Base-by-base conservation (phyloP, 1,140 invertebrate species). In the Platyscapa corneri region DNA sequence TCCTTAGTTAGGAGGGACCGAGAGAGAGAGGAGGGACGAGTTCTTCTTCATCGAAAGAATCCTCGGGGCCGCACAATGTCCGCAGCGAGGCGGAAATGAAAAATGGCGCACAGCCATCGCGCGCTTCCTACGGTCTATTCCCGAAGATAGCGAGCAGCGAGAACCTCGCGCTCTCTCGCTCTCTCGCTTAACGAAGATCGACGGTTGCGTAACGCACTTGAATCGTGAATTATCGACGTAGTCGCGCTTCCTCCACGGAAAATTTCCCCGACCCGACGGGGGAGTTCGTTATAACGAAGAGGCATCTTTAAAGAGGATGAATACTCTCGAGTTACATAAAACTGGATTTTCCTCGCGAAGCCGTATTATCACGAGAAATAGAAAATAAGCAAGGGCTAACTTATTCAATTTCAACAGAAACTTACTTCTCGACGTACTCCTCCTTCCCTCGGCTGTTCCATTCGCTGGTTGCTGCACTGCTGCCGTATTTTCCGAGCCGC, bases 21-120 rank as follows among this genome's bases (percentile, higher is more conserved):
- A 23, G 20, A 18, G 8, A 18, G 42, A 56, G n/a, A 0, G 0
- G 46, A 30, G 1, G 32, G 49, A 82, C 46, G 70, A 82, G 70
- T 76, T 83, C 74, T 77, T 83, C 74, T 83, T 77, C 74, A 77
- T 83, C 56, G 39, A 42, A 18, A 16, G 56, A 83, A 83, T 83
- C 72, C 82, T 83, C 72, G 39, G 42, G 6, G 39, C 27, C 53
- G 42, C 64, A 85, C 84, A 85, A 81, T 85, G 70, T 81, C 49
- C 39, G 67, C 84, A 76, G 34, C 42, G 67, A 81, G 34, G 67
- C 53, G 84, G 78, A 81, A 81, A 85, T 81, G 84, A 85, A 85
- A 81, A 81, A 81, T 85, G 65, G 84, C 42, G 27, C n/a, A 8
- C 8, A 46, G 60, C 37, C 72, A n/a, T 75, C 39, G 7, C 20